Evolutionary conservation across 2,888 invertebrate genomes (phyloP).

Genomic region (Drosophila atripex): DNA sequence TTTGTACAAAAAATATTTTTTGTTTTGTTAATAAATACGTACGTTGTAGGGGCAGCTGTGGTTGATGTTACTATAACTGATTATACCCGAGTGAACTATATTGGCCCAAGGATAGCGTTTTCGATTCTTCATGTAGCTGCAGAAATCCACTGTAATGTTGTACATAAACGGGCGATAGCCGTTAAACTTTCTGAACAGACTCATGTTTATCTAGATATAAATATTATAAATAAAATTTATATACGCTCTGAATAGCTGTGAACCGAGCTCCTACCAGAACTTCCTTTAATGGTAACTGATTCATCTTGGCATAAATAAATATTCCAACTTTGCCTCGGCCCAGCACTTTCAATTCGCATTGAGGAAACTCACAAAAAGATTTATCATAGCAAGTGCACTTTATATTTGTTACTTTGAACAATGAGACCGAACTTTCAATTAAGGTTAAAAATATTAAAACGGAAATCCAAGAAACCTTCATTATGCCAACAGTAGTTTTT

Average conservation of each 20-base stretch:
- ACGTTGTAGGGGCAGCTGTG: too few relatives aligned
- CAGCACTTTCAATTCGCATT: slow-evolving; percentile 32
- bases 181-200: slow-evolving; percentile 22
- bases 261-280: slow-evolving; percentile 1
- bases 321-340: slow-evolving; percentile 26
- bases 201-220: slow-evolving; percentile 5
- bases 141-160: slow-evolving; percentile 26
- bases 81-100: neutral
- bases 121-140: slow-evolving; percentile 1
- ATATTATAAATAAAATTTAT: neutral
- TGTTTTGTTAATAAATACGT: too few relatives aligned
- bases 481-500: neutral
- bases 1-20: too few relatives aligned
- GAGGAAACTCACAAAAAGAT: slow-evolving; percentile 4
- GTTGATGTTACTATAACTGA: neutral
- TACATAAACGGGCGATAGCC: slow-evolving; percentile 31
- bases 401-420: slow-evolving; percentile 28
- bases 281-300: slow-evolving; percentile 19
- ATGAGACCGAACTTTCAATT: neutral
- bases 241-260: neutral
- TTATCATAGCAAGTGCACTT: slow-evolving; percentile 29
- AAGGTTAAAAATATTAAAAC: neutral
- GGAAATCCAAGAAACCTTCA: neutral
- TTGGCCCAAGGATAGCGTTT: slow-evolving; percentile 12
- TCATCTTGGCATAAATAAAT: slow-evolving; percentile 16